Percentiles rank a stretch among this genome's conserved stretches.
phyloP scores from a whole-genome alignment of 2,888 invertebrate genomes.

The Sicus ferrugineus region DNA sequence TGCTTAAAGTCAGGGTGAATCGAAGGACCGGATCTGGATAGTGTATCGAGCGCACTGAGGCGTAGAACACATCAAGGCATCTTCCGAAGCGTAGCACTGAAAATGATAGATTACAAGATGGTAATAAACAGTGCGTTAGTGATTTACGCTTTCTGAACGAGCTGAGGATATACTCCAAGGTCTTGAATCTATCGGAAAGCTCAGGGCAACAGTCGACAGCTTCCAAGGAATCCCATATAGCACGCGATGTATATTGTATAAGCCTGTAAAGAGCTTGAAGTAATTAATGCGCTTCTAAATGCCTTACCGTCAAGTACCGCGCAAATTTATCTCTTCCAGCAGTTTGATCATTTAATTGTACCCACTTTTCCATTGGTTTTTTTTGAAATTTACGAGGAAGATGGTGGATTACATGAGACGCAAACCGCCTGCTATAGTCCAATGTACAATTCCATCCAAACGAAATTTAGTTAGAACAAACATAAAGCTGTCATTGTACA shows the following conservation, averaged over 20 bases:
- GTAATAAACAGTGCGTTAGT: neutral
- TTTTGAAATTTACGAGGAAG: slow-evolving; percentile 2
- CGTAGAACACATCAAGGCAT: slow-evolving; percentile 82
- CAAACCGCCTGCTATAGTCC: too few species aligned
- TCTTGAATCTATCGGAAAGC: slow-evolving; percentile 78
- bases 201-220: slow-evolving; percentile 69
- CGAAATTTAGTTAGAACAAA: too few species aligned
- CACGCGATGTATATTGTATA: slow-evolving; percentile 81
- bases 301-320: slow-evolving; percentile 45
- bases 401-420: too few species aligned
- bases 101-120: neutral
- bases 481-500: too few species aligned
- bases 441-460: too few species aligned
- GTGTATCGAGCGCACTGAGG: slow-evolving; percentile 75
- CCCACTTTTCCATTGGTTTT: slow-evolving; percentile 59
- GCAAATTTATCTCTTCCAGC: slow-evolving; percentile 63
- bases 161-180: slow-evolving; percentile 82
- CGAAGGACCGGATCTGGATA: slow-evolving; percentile 77
- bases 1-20: slow-evolving; percentile 78
- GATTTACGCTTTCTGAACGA: slow-evolving; percentile 84
- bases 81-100: slow-evolving; percentile 86
- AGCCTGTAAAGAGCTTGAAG: slow-evolving; percentile 69
- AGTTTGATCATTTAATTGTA: slow-evolving; percentile 59
- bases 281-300: neutral
- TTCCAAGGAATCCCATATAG: slow-evolving; percentile 80